A percentile compares a stretch with the other conserved stretches of the same genome.
Conservation (phyloP, 64 coral and sea anemone species). For the Hydrozoanthus tunicans region DNA sequence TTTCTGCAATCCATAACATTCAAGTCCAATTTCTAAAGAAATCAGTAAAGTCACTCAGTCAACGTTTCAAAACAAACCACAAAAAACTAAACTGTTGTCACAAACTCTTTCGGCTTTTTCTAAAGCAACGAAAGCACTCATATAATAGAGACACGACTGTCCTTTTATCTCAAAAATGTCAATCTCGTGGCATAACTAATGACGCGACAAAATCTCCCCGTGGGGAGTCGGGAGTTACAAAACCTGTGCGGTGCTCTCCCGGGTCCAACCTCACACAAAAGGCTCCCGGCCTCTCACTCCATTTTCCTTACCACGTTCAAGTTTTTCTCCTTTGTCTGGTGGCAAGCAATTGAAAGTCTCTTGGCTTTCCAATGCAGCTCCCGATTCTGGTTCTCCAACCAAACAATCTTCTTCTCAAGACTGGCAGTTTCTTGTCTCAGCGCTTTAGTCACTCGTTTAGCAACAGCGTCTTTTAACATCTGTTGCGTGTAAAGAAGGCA, state of each 20-base stretch:
- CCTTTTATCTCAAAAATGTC: too few species aligned
- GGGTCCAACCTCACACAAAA: background rate
- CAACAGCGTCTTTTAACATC: slow-evolving; percentile 32
- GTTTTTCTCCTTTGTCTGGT: slow-evolving; percentile 22
- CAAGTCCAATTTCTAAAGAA: too few species aligned
- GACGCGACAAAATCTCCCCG: too few species aligned
- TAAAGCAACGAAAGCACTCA: too few species aligned
- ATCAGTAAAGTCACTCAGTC: too few species aligned
- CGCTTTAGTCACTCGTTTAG: slow-evolving; percentile 29
- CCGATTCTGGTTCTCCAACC: slow-evolving; percentile 33
- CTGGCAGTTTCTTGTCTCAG: slow-evolving; percentile 46
- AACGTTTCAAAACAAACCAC: too few species aligned
- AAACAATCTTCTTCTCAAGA: slow-evolving; percentile 57
- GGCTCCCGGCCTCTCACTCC: background rate
- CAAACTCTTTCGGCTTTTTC: too few species aligned
- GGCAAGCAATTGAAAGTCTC: slow-evolving; percentile 7
- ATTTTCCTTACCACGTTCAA: background rate
- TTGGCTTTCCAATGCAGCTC: slow-evolving; percentile 51
- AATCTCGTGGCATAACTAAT: too few species aligned
- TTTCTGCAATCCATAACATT: too few species aligned
- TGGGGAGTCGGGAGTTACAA: too few species aligned
- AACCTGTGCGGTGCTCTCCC: background rate
- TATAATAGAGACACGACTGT: too few species aligned
- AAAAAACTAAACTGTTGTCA: too few species aligned
- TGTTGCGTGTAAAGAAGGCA: background rate